Base-by-base conservation (phyloP, 2,888 invertebrate genomes). In the Mystacides longicornis region DNA sequence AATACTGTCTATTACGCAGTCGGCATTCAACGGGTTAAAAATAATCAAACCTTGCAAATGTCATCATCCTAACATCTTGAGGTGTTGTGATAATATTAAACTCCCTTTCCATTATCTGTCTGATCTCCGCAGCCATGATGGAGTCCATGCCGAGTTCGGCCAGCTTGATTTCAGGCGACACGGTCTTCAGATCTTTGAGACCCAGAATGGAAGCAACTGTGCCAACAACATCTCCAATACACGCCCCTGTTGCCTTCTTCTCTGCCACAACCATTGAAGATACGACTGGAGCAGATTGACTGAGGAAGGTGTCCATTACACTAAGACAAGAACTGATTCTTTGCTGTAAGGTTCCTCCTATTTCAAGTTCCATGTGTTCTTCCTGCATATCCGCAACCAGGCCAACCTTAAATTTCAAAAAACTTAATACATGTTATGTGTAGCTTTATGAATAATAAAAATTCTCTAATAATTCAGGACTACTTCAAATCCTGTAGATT, bases 131-230 rank as follows among this genome's bases (percentile, higher is more conserved):
- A 0, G 92, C 93, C 93, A 94, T 96, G 78, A 97, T 85, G 1
- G 96, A 96, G 73, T 98, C 96, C 85, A 98, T 89, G 31, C 97
- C 97, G 60, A 98, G 75, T 68, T 97, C 96, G 1, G 92, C 89
- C 1, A 98, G 74, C 0, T 86, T 83, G 1, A 85, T 80, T 65
- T 85, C 82, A 58, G 81, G 78, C 47, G 87, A 86, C 1, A 85
- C 80, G 0, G 81, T 81, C 70, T 85, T 89, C 66, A 82, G 69
- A 65, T 87, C 86, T 63, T 81, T 78, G 60, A 86, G 77, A 77
- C 82, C 80, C 79, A 83, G 79, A 48, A 85, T 82, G 64, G 82
- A 80, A 54, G 85, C 78, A 1, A 90, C 85, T 22, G 87, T 81
- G 62, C 88, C 87, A 1, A 92, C 83, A 52, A 87, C 79, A 64